Conservation (phyloP, 2,888 invertebrate genomes). For the Myathropa florea region DNA sequence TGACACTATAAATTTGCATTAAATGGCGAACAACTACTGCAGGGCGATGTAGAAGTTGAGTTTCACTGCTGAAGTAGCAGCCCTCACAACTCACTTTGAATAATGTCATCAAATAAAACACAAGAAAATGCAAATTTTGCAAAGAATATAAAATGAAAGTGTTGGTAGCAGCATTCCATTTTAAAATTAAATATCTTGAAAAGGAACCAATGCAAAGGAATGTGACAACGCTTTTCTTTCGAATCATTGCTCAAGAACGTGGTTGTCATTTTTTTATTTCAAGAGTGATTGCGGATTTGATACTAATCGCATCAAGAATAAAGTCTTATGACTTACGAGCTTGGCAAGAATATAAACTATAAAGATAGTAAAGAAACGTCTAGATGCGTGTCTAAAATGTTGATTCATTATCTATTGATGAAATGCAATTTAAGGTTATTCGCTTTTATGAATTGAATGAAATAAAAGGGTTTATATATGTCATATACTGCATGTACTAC, state of each 20-base stretch:
- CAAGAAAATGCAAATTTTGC: constrained; percentile 60
- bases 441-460: too few relatives aligned
- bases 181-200: background rate
- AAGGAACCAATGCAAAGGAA: background rate
- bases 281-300: too few relatives aligned
- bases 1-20: constrained; percentile 69
- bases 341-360: too few relatives aligned
- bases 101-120: constrained; percentile 53
- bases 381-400: too few relatives aligned
- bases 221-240: background rate
- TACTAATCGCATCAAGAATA: too few relatives aligned
- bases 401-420: too few relatives aligned
- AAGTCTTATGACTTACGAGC: too few relatives aligned
- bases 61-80: constrained; percentile 14
- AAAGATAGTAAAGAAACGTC: too few relatives aligned
- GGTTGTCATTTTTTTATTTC: background rate
- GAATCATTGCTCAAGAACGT: background rate
- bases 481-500: too few relatives aligned
- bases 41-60: constrained; percentile 17
- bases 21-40: constrained; percentile 60
- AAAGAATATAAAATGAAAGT: constrained; percentile 21
- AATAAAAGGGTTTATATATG: too few relatives aligned
- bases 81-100: constrained; percentile 63
- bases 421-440: too few relatives aligned
- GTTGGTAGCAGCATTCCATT: background rate